These are phyloP conservation scores for Bombus balteatus DNA, from an alignment of 1,140 invertebrate genomes.

Conservation along the genomic window DNA sequence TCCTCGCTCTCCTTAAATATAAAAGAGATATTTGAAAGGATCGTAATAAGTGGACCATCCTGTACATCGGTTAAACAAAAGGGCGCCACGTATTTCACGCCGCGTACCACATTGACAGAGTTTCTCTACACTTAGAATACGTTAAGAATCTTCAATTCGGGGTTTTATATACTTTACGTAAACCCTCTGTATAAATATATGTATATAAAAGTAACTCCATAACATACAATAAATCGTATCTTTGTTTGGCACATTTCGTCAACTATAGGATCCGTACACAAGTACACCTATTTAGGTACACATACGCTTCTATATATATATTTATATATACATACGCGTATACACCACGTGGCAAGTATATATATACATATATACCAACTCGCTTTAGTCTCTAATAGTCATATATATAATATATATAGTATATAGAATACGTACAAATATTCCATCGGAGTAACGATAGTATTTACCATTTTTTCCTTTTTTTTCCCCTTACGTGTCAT, in stretches of 20 bases:
- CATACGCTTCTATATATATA: conserved; percentile 38
- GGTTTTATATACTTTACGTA: background rate
- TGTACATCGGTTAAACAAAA: conserved; percentile 13
- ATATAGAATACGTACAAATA: conserved; percentile 65
- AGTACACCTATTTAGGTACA: conserved; percentile 55
- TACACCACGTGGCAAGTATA: conserved; percentile 12
- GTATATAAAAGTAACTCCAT: conserved; percentile 72
- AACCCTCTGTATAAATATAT: conserved; percentile 44
- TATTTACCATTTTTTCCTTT: conserved; percentile 50
- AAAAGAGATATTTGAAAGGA: background rate
- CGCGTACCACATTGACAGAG: background rate
- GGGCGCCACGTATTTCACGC: too few species aligned
- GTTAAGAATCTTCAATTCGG: background rate
- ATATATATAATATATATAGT: conserved; percentile 20
- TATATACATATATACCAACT: conserved; percentile 49
- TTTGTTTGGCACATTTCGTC: conserved; percentile 75
- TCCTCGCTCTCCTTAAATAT: too few species aligned
- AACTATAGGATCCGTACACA: conserved; percentile 58
- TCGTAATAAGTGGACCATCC: background rate
- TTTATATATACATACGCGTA: conserved; percentile 21
- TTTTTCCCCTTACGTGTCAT: background rate
- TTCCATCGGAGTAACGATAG: conserved; percentile 62
- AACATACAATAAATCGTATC: conserved; percentile 73
- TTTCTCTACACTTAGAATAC: conserved; percentile 5
- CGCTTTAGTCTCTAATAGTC: conserved; percentile 60